Conservation (phyloP, 1,140 invertebrate species). For the Zophobas morio region DNA sequence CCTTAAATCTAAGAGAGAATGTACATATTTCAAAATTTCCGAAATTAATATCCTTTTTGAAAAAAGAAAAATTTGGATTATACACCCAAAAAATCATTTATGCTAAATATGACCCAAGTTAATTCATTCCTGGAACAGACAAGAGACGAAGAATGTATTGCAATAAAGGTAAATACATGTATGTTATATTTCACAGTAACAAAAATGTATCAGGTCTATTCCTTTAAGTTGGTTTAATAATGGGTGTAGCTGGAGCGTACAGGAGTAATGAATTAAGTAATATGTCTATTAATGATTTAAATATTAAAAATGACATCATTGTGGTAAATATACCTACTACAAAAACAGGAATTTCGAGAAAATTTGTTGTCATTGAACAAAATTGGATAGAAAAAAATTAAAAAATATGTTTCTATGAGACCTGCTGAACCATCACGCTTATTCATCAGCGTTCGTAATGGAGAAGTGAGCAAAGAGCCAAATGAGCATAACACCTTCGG, state of each 20-base stretch:
- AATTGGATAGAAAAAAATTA: slow-evolving; percentile 50
- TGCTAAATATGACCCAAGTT: not conserved
- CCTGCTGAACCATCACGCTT: slow-evolving; percentile 44
- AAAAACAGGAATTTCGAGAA: slow-evolving; percentile 44
- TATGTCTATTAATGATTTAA: slow-evolving; percentile 49
- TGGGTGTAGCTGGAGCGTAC: slow-evolving; percentile 52
- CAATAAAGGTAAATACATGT: not conserved
- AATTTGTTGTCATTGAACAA: slow-evolving; percentile 46
- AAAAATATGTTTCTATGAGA: slow-evolving; percentile 52
- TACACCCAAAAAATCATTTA: not conserved
- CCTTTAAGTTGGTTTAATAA: slow-evolving; percentile 51
- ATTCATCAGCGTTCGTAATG: slow-evolving; percentile 51
- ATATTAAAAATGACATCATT: slow-evolving; percentile 43
- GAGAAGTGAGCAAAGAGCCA: slow-evolving; percentile 47
- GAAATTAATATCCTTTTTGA: not conserved
- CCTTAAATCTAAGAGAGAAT: not conserved
- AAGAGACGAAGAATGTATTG: not conserved
- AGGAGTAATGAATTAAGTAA: slow-evolving; percentile 44
- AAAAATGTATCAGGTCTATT: not conserved
- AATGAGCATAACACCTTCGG: slow-evolving; percentile 56
- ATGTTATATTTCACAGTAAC: not conserved
- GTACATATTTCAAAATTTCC: not conserved
- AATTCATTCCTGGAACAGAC: not conserved
- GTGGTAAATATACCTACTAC: slow-evolving; percentile 39
- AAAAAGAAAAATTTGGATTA: not conserved